Conservation (phyloP, 64 coral and sea anemone genomes). For the Montipora efflorescens region DNA sequence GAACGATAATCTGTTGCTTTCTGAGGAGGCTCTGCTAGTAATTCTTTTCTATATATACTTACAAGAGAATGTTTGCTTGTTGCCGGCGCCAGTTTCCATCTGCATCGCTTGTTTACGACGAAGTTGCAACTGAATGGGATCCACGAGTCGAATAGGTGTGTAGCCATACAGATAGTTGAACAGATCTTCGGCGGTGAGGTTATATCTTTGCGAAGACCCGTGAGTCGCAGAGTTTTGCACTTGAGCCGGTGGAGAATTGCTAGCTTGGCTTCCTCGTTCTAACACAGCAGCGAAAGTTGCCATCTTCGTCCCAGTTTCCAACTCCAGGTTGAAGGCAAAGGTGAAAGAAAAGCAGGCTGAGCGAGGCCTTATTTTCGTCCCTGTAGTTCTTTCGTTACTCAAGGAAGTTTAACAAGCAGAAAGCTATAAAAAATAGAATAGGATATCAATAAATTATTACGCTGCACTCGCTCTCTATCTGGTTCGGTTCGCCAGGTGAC, state of each 20-base stretch:
- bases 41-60: not conserved
- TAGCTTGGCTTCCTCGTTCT: constrained; percentile 2
- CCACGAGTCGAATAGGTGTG: constrained; percentile 83
- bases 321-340: too few species aligned
- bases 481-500: constrained; percentile 18
- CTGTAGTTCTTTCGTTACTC: not conserved
- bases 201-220: not conserved
- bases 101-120: constrained; percentile 47
- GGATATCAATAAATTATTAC: constrained; percentile 49
- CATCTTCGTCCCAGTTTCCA: not conserved
- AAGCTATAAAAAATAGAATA: constrained; percentile 50
- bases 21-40: not conserved
- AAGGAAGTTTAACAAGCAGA: constrained; percentile 58
- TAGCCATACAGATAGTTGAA: constrained; percentile 95
- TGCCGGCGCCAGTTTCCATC: constrained; percentile 37
- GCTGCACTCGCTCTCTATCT: constrained; percentile 34
- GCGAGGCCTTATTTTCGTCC: not conserved
- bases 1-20: not conserved
- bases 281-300: not conserved
- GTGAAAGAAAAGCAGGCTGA: too few species aligned
- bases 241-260: not conserved
- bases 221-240: constrained; percentile 11
- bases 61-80: constrained; percentile 38
- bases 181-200: constrained; percentile 75
- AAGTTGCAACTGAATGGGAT: constrained; percentile 76